Evolutionary conservation across 2,113 vertebrate species (phyloP).

Genomic region (Myocastor coypus): DNA sequence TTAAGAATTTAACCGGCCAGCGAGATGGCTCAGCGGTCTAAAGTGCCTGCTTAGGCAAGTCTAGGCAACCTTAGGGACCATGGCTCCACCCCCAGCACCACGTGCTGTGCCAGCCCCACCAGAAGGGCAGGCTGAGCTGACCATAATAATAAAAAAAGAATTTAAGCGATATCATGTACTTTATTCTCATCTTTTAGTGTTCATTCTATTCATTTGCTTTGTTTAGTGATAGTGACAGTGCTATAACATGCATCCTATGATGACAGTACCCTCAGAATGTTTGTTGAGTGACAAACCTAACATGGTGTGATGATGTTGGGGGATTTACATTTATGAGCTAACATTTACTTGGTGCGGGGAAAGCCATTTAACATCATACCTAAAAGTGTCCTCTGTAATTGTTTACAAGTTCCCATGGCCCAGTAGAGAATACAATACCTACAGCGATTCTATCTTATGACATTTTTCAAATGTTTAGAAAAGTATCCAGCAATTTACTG

Average conservation of each 20-base stretch:
- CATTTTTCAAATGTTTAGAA: not conserved
- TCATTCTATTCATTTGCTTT: conserved; percentile 70
- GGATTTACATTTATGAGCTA: not conserved
- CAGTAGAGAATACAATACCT: not conserved
- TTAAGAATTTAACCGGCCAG: conserved; percentile 74
- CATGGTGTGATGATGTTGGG: not conserved
- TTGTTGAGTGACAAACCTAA: not conserved
- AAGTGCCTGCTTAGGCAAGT: too few relatives aligned
- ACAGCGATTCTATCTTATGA: not conserved
- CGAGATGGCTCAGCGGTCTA: too few relatives aligned
- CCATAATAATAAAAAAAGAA: conserved; percentile 66
- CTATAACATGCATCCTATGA: not conserved
- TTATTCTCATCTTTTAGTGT: conserved; percentile 37
- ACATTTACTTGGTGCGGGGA: not conserved
- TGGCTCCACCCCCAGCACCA: too few relatives aligned
- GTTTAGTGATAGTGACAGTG: conserved; percentile 75
- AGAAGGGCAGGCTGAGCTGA: too few relatives aligned
- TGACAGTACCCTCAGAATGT: not conserved
- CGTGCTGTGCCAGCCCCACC: too few relatives aligned
- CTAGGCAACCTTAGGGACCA: too few relatives aligned
- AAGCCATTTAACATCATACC: not conserved
- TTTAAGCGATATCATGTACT: conserved; percentile 75
- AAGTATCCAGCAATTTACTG: not conserved
- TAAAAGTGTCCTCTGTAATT: not conserved
- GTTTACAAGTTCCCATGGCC: rapidly evolving